Conservation (phyloP, 2,797 vertebrate genomes). For the Phalloptychus januarius region DNA sequence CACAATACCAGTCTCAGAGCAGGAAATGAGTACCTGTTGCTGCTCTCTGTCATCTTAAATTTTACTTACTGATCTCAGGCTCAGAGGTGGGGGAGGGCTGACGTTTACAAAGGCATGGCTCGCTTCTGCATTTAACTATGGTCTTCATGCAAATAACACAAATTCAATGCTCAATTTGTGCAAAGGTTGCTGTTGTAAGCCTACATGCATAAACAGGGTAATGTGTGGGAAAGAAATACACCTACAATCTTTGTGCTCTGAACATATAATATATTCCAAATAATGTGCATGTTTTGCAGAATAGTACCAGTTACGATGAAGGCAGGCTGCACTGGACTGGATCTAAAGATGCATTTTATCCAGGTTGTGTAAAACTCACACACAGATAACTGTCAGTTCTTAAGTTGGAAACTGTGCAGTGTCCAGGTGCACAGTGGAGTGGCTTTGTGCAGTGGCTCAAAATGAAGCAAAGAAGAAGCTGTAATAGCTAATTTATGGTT, state of each 20-base stretch:
- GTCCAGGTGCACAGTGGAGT: no score
- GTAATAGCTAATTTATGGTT: background rate
- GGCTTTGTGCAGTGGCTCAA: background rate
- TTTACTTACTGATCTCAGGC: conserved; percentile 24
- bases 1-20: conserved; percentile 11
- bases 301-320: background rate
- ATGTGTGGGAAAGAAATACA: background rate
- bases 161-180: background rate
- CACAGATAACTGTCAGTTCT: background rate
- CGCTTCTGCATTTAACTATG: conserved; percentile 15
- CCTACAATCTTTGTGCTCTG: background rate
- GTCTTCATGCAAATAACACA: conserved; percentile 13
- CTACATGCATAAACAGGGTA: background rate
- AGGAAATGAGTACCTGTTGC: conserved; percentile 34
- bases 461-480: background rate
- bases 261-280: background rate
- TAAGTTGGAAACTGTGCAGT: background rate
- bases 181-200: background rate
- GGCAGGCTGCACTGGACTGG: background rate
- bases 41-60: conserved; percentile 21
- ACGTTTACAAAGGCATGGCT: conserved; percentile 10
- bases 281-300: background rate
- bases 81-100: conserved; percentile 7
- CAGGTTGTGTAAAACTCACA: background rate
- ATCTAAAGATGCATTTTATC: background rate